Percentiles rank a stretch among this genome's conserved stretches.
Conservation (phyloP, 2,888 invertebrate species). For the Eumacrocentrus americanus region DNA sequence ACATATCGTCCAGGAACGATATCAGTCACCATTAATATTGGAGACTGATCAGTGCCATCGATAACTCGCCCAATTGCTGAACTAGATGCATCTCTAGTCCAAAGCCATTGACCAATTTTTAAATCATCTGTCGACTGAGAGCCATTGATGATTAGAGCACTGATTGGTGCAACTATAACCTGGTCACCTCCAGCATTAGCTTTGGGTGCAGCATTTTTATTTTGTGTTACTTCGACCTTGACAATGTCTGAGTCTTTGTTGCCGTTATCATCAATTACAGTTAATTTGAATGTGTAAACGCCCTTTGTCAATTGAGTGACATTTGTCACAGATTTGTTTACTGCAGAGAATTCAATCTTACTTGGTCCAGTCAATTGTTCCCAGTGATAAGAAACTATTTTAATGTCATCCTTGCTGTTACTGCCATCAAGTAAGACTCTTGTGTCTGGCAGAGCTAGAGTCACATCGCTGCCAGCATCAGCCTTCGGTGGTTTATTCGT, state of each 20-base stretch:
- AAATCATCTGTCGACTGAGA: conserved; percentile 86
- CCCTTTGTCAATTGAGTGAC: conserved; percentile 84
- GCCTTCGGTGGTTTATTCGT: conserved; percentile 82
- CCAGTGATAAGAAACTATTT: conserved; percentile 85
- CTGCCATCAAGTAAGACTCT: conserved; percentile 82
- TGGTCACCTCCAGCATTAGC: conserved; percentile 89
- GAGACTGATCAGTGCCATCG: conserved; percentile 75
- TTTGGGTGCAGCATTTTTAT: conserved; percentile 88
- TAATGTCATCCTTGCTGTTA: conserved; percentile 81
- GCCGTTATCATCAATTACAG: conserved; percentile 84
- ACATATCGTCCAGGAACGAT: conserved; percentile 86
- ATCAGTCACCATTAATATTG: conserved; percentile 82
- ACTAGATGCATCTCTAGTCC: conserved; percentile 78
- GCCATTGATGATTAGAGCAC: conserved; percentile 82
- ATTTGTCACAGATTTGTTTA: conserved; percentile 74
- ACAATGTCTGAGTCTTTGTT: conserved; percentile 78
- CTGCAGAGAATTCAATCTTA: conserved; percentile 60
- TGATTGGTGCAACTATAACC: conserved; percentile 76
- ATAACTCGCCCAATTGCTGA: conserved; percentile 86
- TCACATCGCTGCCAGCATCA: conserved; percentile 65
- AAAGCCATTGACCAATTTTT: conserved; percentile 81
- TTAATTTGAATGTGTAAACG: conserved; percentile 79
- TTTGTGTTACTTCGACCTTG: conserved; percentile 82
- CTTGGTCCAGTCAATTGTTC: conserved; percentile 74
- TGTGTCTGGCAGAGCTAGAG: conserved; percentile 83